Evolutionary conservation across 2,888 invertebrate species (phyloP).

Genomic region (Macrosiphum euphorbiae): DNA sequence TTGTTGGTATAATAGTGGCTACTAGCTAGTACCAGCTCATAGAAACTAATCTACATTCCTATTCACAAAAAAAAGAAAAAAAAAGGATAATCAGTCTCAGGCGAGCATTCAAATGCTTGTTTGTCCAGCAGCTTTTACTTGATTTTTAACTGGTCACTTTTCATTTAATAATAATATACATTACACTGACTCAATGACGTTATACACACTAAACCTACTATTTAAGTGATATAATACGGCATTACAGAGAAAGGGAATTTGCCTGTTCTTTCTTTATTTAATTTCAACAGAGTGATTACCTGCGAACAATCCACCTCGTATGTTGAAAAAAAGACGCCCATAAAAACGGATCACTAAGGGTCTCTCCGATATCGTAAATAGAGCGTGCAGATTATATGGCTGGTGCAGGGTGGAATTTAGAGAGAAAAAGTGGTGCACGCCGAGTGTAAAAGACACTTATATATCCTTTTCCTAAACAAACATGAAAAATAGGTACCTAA

Average conservation of each 20-base stretch:
- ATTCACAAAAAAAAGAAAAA: too few relatives aligned
- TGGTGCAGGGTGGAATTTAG: not conserved
- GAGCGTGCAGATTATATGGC: not conserved
- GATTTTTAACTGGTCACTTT: too few relatives aligned
- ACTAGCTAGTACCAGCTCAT: too few relatives aligned
- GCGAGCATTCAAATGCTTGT: too few relatives aligned
- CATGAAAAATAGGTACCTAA: slow-evolving; percentile 40
- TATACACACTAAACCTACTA: not conserved
- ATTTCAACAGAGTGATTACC: not conserved
- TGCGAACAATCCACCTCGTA: not conserved
- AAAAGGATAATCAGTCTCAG: too few relatives aligned
- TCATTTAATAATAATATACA: not conserved
- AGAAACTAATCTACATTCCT: too few relatives aligned
- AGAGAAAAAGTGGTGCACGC: not conserved
- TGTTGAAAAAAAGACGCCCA: not conserved
- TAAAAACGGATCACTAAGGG: slow-evolving; percentile 23
- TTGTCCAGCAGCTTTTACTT: too few relatives aligned
- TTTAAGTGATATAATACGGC: not conserved
- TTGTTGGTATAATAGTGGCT: too few relatives aligned
- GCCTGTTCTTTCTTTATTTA: not conserved
- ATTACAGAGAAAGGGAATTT: not conserved
- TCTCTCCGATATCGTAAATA: not conserved
- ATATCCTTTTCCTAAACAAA: slow-evolving; percentile 40
- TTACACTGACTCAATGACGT: not conserved
- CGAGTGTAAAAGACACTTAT: slow-evolving; percentile 12